A percentile compares a stretch with the other conserved stretches of the same genome.
Evolutionary conservation across 2,113 vertebrate species (phyloP).

Genomic region (Girardinichthys multiradiatus): DNA sequence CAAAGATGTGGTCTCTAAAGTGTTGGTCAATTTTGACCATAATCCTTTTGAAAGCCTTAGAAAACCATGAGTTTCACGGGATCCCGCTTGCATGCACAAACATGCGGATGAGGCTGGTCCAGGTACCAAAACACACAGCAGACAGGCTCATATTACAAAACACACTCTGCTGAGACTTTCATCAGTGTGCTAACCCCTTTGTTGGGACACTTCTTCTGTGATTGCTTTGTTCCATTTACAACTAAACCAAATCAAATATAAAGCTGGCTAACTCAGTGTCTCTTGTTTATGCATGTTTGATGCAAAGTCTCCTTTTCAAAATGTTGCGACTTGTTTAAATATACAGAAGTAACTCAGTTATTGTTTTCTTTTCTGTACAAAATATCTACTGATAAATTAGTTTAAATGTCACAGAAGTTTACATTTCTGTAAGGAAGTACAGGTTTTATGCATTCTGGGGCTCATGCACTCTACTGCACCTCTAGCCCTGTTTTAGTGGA

Average conservation of each 20-base stretch:
- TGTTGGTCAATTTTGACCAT: not conserved
- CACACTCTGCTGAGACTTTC: not conserved
- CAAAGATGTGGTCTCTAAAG: not conserved
- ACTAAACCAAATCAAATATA: not conserved
- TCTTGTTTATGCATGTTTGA: not conserved
- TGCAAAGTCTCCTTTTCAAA: not conserved
- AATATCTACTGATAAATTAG: not conserved
- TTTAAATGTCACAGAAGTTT: not conserved
- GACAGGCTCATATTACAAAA: not conserved
- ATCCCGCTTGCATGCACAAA: not conserved
- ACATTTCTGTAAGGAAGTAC: not conserved
- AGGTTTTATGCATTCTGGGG: not conserved
- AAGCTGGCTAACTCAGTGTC: rapidly evolving
- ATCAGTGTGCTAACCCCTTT: not conserved
- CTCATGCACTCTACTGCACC: slow-evolving; percentile 8
- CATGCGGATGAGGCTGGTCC: not conserved
- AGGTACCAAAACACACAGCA: slow-evolving; percentile 1
- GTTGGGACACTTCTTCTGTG: not conserved
- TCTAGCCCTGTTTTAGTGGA: slow-evolving; percentile 36
- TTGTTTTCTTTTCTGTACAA: not conserved
- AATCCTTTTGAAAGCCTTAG: not conserved
- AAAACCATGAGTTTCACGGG: not conserved
- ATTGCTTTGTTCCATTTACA: not conserved
- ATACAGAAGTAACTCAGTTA: not conserved
- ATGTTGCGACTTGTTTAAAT: not conserved